Percentiles rank a stretch among this genome's conserved stretches.
These are phyloP conservation scores for Phlogophora meticulosa DNA, from an alignment of 2,888 invertebrate species.

Conservation along the genomic window DNA sequence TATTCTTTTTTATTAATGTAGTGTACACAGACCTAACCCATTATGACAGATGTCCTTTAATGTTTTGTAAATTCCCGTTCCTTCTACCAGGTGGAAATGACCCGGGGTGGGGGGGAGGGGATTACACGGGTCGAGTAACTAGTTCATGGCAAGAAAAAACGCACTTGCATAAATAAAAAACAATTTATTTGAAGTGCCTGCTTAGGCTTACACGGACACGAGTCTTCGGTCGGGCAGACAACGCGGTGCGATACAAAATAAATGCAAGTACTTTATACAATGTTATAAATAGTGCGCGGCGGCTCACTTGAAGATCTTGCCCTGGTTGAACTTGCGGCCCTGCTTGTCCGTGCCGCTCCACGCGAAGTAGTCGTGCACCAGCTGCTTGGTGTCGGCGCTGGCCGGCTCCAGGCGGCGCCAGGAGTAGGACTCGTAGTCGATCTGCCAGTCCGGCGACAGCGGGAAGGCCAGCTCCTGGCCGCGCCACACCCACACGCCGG, in stretches of 20 bases:
- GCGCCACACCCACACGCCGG: slow-evolving; percentile 99
- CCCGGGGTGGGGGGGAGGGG: too few species aligned
- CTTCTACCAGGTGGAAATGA: too few species aligned
- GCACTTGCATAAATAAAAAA: slow-evolving; percentile 80
- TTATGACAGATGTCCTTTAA: too few species aligned
- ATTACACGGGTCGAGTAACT: background rate
- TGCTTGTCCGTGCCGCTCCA: slow-evolving; percentile 97
- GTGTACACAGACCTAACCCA: too few species aligned
- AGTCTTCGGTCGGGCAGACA: slow-evolving; percentile 65
- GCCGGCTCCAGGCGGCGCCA: slow-evolving; percentile 98
- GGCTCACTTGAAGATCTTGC: slow-evolving; percentile 98
- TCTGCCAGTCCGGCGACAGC: slow-evolving; percentile 97
- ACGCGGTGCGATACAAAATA: slow-evolving; percentile 70
- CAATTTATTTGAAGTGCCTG: slow-evolving; percentile 77
- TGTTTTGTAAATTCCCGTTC: too few species aligned
- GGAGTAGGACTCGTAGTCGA: slow-evolving; percentile 98
- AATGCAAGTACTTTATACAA: slow-evolving; percentile 75
- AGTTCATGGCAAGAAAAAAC: slow-evolving; percentile 44
- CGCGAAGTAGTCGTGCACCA: slow-evolving; percentile 97
- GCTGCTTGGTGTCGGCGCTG: slow-evolving; percentile 95
- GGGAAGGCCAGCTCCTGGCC: slow-evolving; percentile 98
- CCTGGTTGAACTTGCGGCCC: slow-evolving; percentile 99
- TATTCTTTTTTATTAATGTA: too few species aligned
- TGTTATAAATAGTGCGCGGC: slow-evolving; percentile 21
- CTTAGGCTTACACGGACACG: slow-evolving; percentile 73